Evolutionary conservation across 2,888 invertebrate genomes (phyloP).

Genomic region (Chelonus formosanus): DNA sequence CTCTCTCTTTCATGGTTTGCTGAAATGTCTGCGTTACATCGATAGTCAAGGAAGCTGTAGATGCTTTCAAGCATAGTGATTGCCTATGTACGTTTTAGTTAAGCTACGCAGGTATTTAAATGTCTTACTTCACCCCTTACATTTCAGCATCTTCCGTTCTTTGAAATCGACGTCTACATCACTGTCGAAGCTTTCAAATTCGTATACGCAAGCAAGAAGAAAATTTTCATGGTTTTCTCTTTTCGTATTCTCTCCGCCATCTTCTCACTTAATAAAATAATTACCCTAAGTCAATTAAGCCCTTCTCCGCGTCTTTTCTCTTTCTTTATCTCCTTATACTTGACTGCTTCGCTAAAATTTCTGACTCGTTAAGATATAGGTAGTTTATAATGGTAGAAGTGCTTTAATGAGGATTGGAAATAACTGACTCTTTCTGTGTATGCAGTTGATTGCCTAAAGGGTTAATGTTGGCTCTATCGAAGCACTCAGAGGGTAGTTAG

Average conservation of each 20-base stretch:
- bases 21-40: constrained; percentile 6
- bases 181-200: neutral
- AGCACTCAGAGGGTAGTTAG: constrained; percentile 26
- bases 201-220: constrained; percentile 15
- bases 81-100: constrained; percentile 13
- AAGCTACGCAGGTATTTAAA: constrained; percentile 18
- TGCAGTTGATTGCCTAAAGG: constrained; percentile 30
- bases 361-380: constrained; percentile 28
- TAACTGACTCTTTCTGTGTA: constrained; percentile 13
- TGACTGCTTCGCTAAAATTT: constrained; percentile 31
- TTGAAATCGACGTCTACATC: no score
- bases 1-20: neutral
- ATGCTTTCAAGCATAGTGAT: neutral
- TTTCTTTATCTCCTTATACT: constrained; percentile 30
- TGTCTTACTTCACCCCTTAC: constrained; percentile 32
- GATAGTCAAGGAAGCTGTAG: constrained; percentile 1
- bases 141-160: neutral
- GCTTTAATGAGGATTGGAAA: constrained; percentile 11
- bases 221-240: constrained; percentile 39
- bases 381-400: constrained; percentile 1
- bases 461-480: constrained; percentile 24
- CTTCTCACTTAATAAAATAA: constrained; percentile 66
- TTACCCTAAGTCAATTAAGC: constrained; percentile 64
- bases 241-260: constrained; percentile 63
- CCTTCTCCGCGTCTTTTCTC: constrained; percentile 41